Percentiles rank a stretch among this genome's conserved stretches.
Conservation (phyloP, 2,888 invertebrate species). For the Andrena praecox region DNA sequence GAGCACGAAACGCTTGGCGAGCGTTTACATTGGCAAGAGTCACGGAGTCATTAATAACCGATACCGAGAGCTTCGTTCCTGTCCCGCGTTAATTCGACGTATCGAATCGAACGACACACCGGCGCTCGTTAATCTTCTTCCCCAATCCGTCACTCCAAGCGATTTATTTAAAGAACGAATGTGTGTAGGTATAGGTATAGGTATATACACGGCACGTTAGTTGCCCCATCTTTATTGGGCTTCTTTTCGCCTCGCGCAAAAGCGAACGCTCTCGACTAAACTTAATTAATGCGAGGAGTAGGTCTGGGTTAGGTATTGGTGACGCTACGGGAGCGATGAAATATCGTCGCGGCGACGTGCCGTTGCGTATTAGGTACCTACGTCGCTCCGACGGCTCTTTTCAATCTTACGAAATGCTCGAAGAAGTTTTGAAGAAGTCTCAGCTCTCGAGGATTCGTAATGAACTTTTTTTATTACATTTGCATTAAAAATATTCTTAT, state of each 20-base stretch:
- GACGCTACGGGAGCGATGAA: constrained; percentile 10
- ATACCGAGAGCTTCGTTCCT: constrained; percentile 69
- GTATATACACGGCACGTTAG: constrained; percentile 24
- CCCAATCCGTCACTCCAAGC: constrained; percentile 67
- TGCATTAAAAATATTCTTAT: no score
- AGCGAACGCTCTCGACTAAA: constrained; percentile 42
- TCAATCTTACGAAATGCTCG: neutral
- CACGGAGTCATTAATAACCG: constrained; percentile 77
- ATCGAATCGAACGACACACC: constrained; percentile 81
- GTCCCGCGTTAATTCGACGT: constrained; percentile 78
- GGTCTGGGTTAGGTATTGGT: constrained; percentile 11
- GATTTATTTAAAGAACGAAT: constrained; percentile 71
- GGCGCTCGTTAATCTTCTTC: constrained; percentile 76
- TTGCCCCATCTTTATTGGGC: constrained; percentile 28
- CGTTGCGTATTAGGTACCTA: neutral
- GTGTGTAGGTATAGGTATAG: neutral
- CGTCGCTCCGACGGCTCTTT: neutral
- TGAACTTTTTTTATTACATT: no score
- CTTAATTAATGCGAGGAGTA: constrained; percentile 56
- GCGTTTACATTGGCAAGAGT: constrained; percentile 68
- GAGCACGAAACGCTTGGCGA: constrained; percentile 49
- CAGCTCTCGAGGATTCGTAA: no score
- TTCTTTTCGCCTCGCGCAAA: constrained; percentile 52
- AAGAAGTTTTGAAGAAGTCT: no score
- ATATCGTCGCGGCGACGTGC: constrained; percentile 15